Percentiles rank a stretch among this genome's conserved stretches.
Conservation (phyloP, 2,113 vertebrate genomes). For the Hypomesus transpacificus region DNA sequence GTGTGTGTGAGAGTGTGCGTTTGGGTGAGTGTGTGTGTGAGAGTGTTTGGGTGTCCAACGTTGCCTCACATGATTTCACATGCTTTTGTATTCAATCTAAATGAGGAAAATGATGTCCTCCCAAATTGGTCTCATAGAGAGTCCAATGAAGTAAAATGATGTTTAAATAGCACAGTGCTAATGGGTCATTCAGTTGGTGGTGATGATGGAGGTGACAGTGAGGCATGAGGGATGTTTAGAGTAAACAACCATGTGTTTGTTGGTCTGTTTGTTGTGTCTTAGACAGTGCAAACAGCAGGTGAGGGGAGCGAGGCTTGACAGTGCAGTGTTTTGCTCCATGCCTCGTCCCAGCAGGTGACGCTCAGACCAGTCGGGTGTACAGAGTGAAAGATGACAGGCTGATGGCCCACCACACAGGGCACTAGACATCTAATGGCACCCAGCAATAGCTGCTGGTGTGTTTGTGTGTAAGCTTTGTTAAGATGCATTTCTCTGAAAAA, state of each 20-base stretch:
- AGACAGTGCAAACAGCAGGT: slow-evolving; percentile 48
- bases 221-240: neutral
- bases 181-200: neutral
- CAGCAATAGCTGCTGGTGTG: slow-evolving; percentile 21
- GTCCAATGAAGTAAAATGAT: no score
- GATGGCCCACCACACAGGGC: slow-evolving; percentile 44
- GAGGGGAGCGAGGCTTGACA: slow-evolving; percentile 40
- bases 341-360: slow-evolving; percentile 8
- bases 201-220: slow-evolving; percentile 1
- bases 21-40: no score
- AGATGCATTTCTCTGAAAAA: slow-evolving; percentile 9
- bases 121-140: no score
- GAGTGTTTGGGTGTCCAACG: no score
- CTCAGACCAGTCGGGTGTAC: slow-evolving; percentile 41
- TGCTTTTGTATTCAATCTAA: no score
- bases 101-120: no score
- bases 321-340: slow-evolving; percentile 46
- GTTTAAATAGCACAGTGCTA: neutral
- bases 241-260: slow-evolving; percentile 18
- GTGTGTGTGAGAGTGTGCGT: no score
- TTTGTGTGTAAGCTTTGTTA: slow-evolving; percentile 22
- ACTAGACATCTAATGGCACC: slow-evolving; percentile 33
- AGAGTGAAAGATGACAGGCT: slow-evolving; percentile 48
- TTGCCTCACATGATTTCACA: no score
- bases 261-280: slow-evolving; percentile 37